Percentiles rank a stretch among this genome's conserved stretches.
These are phyloP conservation scores for Camponotus floridanus DNA, from an alignment of 1,140 invertebrate genomes.

Conservation along the genomic window DNA sequence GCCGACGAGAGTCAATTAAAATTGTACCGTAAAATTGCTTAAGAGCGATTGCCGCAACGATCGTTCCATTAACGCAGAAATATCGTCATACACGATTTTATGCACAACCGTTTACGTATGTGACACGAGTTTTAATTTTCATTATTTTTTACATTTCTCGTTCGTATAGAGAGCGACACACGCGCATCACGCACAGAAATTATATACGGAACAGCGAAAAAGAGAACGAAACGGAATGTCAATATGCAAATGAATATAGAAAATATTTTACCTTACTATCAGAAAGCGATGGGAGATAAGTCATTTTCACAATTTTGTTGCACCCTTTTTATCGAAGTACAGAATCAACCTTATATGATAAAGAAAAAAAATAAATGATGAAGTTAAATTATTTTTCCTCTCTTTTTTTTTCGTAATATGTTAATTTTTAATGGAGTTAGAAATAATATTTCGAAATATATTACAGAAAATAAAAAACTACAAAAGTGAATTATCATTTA, in stretches of 20 bases:
- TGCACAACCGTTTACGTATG: background rate
- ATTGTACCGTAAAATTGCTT: slow-evolving; percentile 55
- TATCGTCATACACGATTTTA: slow-evolving; percentile 4
- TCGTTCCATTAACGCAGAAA: slow-evolving; percentile 56
- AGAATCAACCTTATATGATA: background rate
- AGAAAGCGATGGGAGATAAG: background rate
- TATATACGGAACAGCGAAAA: background rate
- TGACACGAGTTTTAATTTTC: slow-evolving; percentile 9
- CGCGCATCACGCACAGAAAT: background rate
- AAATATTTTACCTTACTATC: background rate
- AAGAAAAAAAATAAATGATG: background rate
- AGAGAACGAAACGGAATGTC: background rate
- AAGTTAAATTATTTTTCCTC: background rate
- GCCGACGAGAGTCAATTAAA: slow-evolving; percentile 51
- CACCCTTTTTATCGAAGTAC: background rate
- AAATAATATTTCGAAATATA: slow-evolving; percentile 19
- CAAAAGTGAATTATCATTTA: background rate
- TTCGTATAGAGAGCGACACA: background rate
- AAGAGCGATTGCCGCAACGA: slow-evolving; percentile 45
- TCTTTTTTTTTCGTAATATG: background rate
- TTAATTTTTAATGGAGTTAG: background rate
- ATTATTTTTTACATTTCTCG: slow-evolving; percentile 22
- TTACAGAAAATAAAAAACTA: background rate
- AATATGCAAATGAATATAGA: background rate
- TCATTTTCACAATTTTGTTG: background rate